Base-by-base conservation (phyloP, 2,888 invertebrate genomes). In the Lochmaea capreae region DNA sequence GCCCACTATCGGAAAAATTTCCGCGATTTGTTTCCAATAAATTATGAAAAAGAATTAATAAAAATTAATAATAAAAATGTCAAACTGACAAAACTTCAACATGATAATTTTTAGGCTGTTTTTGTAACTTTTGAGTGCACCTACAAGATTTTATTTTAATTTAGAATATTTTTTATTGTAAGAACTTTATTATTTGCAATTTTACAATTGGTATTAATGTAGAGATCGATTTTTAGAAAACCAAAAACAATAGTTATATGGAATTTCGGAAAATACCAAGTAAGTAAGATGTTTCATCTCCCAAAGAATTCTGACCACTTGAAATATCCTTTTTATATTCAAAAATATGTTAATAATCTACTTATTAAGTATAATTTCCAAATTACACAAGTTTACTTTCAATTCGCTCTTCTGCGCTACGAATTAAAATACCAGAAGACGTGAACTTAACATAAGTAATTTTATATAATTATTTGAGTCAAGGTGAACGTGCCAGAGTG, bases 401-500 rank as follows among this genome's bases (percentile, higher is more conserved):
- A 39, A 39, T 39, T 8, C 33, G 26, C 2, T 33, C 26, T 33
- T 33, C 26, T 33, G 4, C 4, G 3, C 5, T 33, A 33, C 26
- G 26, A 33, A 33, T 33, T 33, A 5, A 33, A 33, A 33, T 33
- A 43, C 43, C 49, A 69, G 62, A 54, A 26, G 65, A 67, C 11
- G 12, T 65, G 22, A 22, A 42, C 61, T 18, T 42, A 22, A 22
- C 66, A 33, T 58, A 57, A 43, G 58, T 59, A 68, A 73, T 68
- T 46, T 52, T 71, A 74, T 72, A 65, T 71, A 58, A 75, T 73
- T 76, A 76, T 70, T 62, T 69, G 65, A 73, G 73, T 76, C 73
- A 73, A 74, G 76, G 76, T 72, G 65, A 68, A 65, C 71, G 49
- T 66, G 74, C 57, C 46, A 14, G 14, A 14, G 46, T 46, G 52